Conservation (phyloP, 2,888 invertebrate genomes). For the Silvanus unidentatus region DNA sequence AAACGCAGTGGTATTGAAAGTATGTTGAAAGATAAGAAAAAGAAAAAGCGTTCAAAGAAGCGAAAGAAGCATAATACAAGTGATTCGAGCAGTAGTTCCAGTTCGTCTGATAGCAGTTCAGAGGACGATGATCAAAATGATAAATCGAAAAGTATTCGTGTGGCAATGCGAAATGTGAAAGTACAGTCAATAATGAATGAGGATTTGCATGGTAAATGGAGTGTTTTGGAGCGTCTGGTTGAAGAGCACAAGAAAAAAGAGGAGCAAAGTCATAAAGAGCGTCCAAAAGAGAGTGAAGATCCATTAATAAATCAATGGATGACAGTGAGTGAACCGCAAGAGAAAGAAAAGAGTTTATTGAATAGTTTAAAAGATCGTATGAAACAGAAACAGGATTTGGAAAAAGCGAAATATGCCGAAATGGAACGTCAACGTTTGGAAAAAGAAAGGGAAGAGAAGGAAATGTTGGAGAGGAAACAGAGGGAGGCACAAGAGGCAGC, state of each 20-base stretch:
- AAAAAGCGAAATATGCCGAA: conserved; percentile 39
- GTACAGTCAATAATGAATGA: conserved; percentile 48
- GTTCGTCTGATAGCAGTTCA: conserved; percentile 46
- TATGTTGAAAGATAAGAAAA: conserved; percentile 49
- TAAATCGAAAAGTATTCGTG: conserved; percentile 57
- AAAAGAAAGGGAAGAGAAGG: conserved; percentile 42
- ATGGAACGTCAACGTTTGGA: conserved; percentile 37
- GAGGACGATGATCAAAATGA: conserved; percentile 42
- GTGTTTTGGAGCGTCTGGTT: conserved; percentile 45
- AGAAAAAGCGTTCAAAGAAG: conserved; percentile 47
- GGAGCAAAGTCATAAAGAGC: conserved; percentile 22
- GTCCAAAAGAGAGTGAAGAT: conserved; percentile 31
- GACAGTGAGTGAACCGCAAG: conserved; percentile 46
- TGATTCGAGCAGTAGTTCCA: conserved; percentile 46
- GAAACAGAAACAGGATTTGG: conserved; percentile 50
- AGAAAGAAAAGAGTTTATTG: conserved; percentile 45
- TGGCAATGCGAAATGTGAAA: conserved; percentile 58
- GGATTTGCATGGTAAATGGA: conserved; percentile 44
- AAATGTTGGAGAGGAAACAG: conserved; percentile 41
- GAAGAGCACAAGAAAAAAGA: conserved; percentile 48
- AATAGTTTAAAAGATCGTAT: conserved; percentile 51
- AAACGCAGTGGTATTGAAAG: conserved; percentile 30
- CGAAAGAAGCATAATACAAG: conserved; percentile 35
- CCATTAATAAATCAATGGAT: conserved; percentile 49
- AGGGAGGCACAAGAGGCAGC: conserved; percentile 36